Base-by-base conservation (phyloP, 2,888 invertebrate genomes). In the Microctonus brassicae region DNA sequence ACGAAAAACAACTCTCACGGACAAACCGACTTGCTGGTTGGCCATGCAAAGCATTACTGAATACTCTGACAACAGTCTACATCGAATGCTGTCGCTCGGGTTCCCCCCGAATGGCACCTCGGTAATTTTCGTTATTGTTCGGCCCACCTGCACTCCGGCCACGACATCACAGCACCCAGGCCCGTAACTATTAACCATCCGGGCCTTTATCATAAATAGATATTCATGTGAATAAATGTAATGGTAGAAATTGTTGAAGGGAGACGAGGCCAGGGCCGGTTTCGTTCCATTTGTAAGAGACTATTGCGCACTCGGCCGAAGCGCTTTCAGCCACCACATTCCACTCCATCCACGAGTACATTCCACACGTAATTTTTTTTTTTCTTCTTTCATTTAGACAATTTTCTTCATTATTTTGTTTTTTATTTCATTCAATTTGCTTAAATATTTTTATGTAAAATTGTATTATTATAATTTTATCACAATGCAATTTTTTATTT, bases 61-160 rank as follows among this genome's bases (percentile, higher is more conserved):
- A 79, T 77, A 83, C 82, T 84, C 83, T 83, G 83, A 84, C 85
- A 85, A 84, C 86, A 86, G 85, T 83, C 80, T 79, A 81, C 81
- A 79, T 77, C 76, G 82, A 80, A 78, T 79, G 76, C 79, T 79
- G 79, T 77, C 79, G 78, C 75, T 84, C 84, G 82, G 84, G 82
- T 84, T 83, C 82, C 80, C 80, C 81, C 83, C 83, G 83, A 82
- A 55, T 47, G 69, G 55, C 17, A 17, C 78, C 72, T 88, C 89
- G 89, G 79, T 53, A 1, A 22, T 75, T 78, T 77, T 87, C 90
- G 89, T 72, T 75, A 73, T 61, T 39, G 65, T 72, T 88, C 89
- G 89, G 88, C 88, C 89, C 89, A 90, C 90, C 90, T 90, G 90
- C 89, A 89, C 89, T 88, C 88, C 88, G 87, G 79, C 58, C 81